phyloP scores from a whole-genome alignment of 2,888 invertebrate genomes.

The Atherix ibis region DNA sequence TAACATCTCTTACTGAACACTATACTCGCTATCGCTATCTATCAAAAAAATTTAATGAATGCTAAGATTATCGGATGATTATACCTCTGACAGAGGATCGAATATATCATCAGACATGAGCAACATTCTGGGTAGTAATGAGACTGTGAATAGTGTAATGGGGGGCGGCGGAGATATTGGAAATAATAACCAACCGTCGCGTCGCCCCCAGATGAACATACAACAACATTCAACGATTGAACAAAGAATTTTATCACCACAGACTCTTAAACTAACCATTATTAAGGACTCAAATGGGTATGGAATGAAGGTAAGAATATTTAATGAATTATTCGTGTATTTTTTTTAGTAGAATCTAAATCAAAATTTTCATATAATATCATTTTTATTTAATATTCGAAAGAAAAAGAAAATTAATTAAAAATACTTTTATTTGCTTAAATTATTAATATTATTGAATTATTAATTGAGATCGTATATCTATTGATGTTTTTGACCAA shows the following conservation, averaged over 20 bases:
- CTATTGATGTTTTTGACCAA: no score
- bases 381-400: not conserved
- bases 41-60: no score
- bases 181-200: no score
- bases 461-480: not conserved
- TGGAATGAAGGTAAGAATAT: slow-evolving; percentile 35
- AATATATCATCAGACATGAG: no score
- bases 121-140: no score
- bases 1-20: no score
- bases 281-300: slow-evolving; percentile 33
- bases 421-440: not conserved
- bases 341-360: slow-evolving; percentile 1
- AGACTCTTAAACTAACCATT: slow-evolving; percentile 27
- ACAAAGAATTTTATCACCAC: slow-evolving; percentile 7
- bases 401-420: not conserved
- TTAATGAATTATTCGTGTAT: slow-evolving; percentile 11
- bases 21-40: no score
- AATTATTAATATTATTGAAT: not conserved
- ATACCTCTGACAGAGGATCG: no score
- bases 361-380: not conserved
- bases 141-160: no score
- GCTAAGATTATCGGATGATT: no score
- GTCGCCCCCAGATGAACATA: slow-evolving; percentile 23
- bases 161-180: no score
- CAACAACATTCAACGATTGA: slow-evolving; percentile 14